Evolutionary conservation across 2,797 vertebrate species (phyloP), one percentile per base, ranked within the genome.

Genomic region (Argya squamiceps): DNA sequence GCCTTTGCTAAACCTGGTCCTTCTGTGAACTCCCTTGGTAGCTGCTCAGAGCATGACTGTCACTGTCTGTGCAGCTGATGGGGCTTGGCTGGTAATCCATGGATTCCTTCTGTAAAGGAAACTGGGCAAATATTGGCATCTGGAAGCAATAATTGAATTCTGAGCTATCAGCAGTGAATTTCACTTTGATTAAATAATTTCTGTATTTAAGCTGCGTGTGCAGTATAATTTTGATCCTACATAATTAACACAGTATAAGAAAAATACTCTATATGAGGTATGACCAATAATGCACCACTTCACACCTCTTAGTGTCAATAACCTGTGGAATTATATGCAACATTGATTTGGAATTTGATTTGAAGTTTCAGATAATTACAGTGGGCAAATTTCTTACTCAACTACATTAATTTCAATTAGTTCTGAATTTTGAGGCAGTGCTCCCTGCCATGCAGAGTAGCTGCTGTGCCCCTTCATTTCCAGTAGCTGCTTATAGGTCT

Each of bases 381-480:
- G 80, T 34, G 58, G 41, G 84, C 75, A 75, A 52, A 81, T 65
- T 68, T 81, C 60, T 81, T 64, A 63, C 55, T 81, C n/a, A n/a
- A 81, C 60, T 55, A 30, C 77, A 81, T 80, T 73, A 60, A 79
- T 84, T 77, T 82, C 36, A 89, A 87, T 97, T 95, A 98, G 98
- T 98, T 98, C 98, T 58, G 98, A 99, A 97, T 99, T 98, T 47
- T 97, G 97, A 43, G 99, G 98, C 29, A 98, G 96, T 1, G 98
- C 98, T 97, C 98, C 98, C 96, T 55, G 98, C 98, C 98, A 99
- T 98, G 82, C 98, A 99, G 36, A 99, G 97, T 44, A 99, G 97
- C 94, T 99, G 98, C 70, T 97, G 97, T 93, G 99, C 98, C 75
- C 98, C 98, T 81, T 98, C 98, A n/a, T 99, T 99, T 96, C 98